Base-by-base conservation (phyloP, 2,888 invertebrate genomes). In the Dynastes grantii region DNA sequence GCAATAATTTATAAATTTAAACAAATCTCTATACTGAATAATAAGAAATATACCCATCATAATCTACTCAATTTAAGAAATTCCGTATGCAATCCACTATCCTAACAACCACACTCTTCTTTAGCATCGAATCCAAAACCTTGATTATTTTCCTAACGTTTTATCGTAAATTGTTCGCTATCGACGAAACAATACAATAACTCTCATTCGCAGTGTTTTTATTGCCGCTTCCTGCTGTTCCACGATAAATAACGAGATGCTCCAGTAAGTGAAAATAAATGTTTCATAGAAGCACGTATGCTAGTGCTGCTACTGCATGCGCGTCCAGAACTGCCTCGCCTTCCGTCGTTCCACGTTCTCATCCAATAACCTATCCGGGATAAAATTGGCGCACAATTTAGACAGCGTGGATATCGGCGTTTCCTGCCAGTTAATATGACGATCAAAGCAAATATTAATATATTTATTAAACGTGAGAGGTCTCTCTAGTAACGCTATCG, bases 171-270 rank as follows among this genome's bases (percentile, higher is more conserved):
- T 45, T 45, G 45, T 8, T 16, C 55, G 22, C 55, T 58, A 58
- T 16, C 55, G 22, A 58, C 55, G 16, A 58, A 58, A 16, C 55
- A 8, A 58, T 58, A 58, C 55, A 58, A 9, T 58, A 58, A 16
- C 55, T 16, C 55, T 58, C 2, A 22, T 58, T 16, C 55, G 22
- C 55, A 22, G n/a, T 16, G 55, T 58, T 58, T 45, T 58, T 58
- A 58, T 58, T 58, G 55, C 55, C 22, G n/a, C 55, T 58, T 58
- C 55, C 55, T 58, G 55, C 55, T 58, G 55, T 58, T 58, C 55
- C n/a, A 22, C 22, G 55, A 58, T 58, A 58, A 58, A 58, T 58
- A 58, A 58, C 55, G 55, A 58, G 55, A 58, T 58, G 55, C 55
- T 58, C 6, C 55, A 22, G 55, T 58, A 58, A 58, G 55, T 58